phyloP scores from a whole-genome alignment of 2,113 vertebrate species.

The Globicephala melas region DNA sequence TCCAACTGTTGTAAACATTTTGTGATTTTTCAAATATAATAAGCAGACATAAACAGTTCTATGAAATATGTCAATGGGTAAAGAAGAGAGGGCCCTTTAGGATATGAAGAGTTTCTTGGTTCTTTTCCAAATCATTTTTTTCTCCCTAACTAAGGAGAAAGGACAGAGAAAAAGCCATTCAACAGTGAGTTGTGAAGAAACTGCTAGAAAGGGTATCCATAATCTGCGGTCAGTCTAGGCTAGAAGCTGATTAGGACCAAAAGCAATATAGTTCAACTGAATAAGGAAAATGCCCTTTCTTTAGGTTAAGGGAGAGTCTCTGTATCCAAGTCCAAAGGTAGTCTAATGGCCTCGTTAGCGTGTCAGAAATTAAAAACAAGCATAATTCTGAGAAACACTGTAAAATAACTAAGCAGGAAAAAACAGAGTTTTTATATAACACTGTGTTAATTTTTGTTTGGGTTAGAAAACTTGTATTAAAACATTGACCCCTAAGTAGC shows the following conservation, averaged over 20 bases:
- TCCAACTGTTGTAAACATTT: not conserved
- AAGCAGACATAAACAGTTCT: not conserved
- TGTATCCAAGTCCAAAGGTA: not conserved
- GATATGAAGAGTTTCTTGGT: not conserved
- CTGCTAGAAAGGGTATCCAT: not conserved
- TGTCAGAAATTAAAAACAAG: not conserved
- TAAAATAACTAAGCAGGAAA: not conserved
- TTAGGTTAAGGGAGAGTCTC: not conserved
- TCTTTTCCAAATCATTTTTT: not conserved
- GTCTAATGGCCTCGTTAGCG: not conserved
- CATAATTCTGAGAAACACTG: not conserved
- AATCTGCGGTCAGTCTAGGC: not conserved
- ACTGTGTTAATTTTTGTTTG: not conserved
- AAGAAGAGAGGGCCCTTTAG: not conserved
- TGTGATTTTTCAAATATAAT: not conserved
- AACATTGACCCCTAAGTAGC: not conserved
- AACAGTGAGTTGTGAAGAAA: not conserved
- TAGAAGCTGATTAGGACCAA: not conserved
- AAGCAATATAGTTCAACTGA: not conserved
- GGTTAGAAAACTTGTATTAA: not conserved
- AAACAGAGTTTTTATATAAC: not conserved
- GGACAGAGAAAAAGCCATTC: not conserved
- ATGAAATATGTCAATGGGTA: not conserved
- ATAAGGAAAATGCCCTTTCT: not conserved
- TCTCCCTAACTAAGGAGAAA: not conserved